Percentiles rank a stretch among this genome's conserved stretches.
These are phyloP conservation scores for Mystacides longicornis DNA, from an alignment of 2,888 invertebrate species.

Conservation along the genomic window DNA sequence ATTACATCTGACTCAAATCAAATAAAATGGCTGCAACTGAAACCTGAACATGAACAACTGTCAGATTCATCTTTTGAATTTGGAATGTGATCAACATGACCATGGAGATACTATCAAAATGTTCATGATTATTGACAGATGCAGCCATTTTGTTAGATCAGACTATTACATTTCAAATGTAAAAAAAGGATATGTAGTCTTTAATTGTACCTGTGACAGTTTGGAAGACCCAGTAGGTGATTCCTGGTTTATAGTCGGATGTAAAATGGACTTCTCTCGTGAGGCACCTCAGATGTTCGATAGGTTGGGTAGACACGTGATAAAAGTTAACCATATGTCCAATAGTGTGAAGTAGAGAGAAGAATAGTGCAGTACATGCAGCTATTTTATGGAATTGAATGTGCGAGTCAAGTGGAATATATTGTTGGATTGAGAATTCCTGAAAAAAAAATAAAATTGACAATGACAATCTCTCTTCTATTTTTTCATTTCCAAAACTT, in stretches of 20 bases:
- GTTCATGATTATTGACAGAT: too few species aligned
- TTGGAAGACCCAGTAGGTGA: constrained; percentile 92
- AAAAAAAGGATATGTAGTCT: too few species aligned
- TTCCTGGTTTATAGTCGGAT: constrained; percentile 89
- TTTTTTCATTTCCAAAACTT: too few species aligned
- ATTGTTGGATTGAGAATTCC: constrained; percentile 89
- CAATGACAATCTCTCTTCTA: too few species aligned
- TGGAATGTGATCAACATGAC: too few species aligned
- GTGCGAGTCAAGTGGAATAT: constrained; percentile 88
- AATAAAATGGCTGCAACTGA: too few species aligned
- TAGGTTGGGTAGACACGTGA: constrained; percentile 91
- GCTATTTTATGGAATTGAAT: constrained; percentile 97
- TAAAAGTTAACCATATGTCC: constrained; percentile 97
- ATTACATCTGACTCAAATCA: too few species aligned
- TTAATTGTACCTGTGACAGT: constrained; percentile 77
- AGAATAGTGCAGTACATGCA: constrained; percentile 89
- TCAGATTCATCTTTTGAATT: too few species aligned
- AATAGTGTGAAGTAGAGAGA: constrained; percentile 84
- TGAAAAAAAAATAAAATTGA: constrained; percentile 25
- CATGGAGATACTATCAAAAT: too few species aligned
- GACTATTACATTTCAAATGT: too few species aligned
- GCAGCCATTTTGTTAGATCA: too few species aligned
- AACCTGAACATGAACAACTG: too few species aligned
- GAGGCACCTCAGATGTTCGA: constrained; percentile 84
- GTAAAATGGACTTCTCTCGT: constrained; percentile 92